Conservation (phyloP, 2,113 vertebrate genomes). For the Pelecanus crispus region DNA sequence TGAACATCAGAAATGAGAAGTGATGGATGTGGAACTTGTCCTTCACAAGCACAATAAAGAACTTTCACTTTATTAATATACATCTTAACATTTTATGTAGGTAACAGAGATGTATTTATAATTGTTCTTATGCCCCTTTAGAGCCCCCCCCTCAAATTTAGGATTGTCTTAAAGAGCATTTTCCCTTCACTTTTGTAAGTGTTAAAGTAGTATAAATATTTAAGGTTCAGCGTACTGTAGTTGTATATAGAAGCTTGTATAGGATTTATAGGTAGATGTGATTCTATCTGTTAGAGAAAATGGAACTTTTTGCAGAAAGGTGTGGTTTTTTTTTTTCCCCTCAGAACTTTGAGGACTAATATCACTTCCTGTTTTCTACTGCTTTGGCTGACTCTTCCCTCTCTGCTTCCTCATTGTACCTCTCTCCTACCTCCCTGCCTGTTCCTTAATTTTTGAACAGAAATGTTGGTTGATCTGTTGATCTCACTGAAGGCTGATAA, state of each 20-base stretch:
- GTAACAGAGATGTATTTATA: not conserved
- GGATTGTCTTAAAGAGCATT: not conserved
- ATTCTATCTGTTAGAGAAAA: not conserved
- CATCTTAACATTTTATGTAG: not conserved
- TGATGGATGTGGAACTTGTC: not conserved
- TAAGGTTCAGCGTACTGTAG: not conserved
- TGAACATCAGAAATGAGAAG: not conserved
- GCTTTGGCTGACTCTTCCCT: not conserved
- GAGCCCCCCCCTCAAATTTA: not conserved
- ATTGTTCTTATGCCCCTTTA: not conserved
- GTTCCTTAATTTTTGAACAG: not conserved
- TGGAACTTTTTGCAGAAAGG: not conserved
- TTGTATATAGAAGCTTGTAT: not conserved
- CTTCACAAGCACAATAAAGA: not conserved
- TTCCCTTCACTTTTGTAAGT: not conserved
- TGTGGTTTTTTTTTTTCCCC: not conserved
- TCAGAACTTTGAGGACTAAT: not conserved
- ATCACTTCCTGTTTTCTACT: not conserved
- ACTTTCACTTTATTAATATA: not conserved
- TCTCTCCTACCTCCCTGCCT: not conserved
- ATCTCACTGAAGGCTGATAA: not conserved
- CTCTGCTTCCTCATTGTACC: fast-evolving
- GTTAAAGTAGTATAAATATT: not conserved
- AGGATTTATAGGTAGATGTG: not conserved
- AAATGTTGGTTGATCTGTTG: not conserved